Evolutionary conservation across 1,140 invertebrate genomes (phyloP), one percentile per base, ranked within the genome.

Genomic region (Heliconius congener): DNA sequence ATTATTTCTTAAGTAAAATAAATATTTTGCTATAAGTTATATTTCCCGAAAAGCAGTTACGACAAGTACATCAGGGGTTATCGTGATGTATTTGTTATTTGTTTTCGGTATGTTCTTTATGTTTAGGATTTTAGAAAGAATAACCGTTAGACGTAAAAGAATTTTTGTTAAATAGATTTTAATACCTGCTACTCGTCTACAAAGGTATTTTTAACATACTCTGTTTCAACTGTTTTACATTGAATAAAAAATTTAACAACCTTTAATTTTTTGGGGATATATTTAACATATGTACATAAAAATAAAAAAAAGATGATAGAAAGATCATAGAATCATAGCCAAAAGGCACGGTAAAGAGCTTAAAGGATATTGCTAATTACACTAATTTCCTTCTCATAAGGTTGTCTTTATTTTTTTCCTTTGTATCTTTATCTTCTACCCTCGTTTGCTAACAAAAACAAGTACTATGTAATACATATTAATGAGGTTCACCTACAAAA

Each of bases 321-420:
- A 23, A 23, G 23, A 23, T 23, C n/a, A 23, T 23, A 30, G 27
- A 5, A 8, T 11, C 55, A 23, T 23, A 66, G 27, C 0, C 23
- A 8, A 66, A 3, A 8, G n/a, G n/a, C 9, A 57, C n/a, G 13
- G 8, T 30, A 4, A 30, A 27, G 23, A 60, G 9, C 19, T 23
- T 23, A 66, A 66, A 30, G 60, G 23, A 66, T 66, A 30, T 37
- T 30, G 60, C 60, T 30, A 66, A 66, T 66, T 66, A 66, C 60
- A 23, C 60, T 66, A 30, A 66, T 66, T 66, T 66, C 23, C 27
- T 66, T 30, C 57, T 16, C 8, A 30, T 66, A 30, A 66, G 3
- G 1, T 23, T n/a, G 55, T 9, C 60, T 66, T 66, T 30, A 60
- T n/a, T 60, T 60, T 34, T 34, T 34, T 23, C 27, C 3, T 0